Percentiles rank a stretch among this genome's conserved stretches.
Conservation (phyloP, 2,888 invertebrate species). For the Dynastes hyllus region DNA sequence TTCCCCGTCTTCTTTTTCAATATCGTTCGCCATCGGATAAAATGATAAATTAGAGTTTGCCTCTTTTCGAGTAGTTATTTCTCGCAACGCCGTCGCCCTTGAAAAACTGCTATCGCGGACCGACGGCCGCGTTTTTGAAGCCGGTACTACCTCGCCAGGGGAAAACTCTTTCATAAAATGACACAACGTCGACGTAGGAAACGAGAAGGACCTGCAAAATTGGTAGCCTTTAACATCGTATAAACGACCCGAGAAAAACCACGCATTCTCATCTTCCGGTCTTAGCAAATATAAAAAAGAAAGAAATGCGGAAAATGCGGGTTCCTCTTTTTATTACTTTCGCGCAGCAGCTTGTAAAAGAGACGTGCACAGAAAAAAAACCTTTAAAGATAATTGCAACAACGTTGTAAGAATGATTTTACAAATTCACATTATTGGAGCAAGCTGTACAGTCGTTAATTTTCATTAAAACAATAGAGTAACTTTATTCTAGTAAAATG, state of each 20-base stretch:
- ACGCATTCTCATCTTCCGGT: constrained; percentile 30
- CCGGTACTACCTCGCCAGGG: constrained; percentile 23
- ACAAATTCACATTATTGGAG: too few relatives aligned
- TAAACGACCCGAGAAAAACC: constrained; percentile 14
- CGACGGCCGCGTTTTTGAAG: constrained; percentile 35
- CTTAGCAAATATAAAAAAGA: constrained; percentile 42
- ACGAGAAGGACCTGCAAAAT: constrained; percentile 37
- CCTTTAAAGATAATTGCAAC: too few relatives aligned
- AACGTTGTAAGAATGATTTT: too few relatives aligned
- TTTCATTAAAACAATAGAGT: too few relatives aligned
- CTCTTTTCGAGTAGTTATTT: constrained; percentile 11
- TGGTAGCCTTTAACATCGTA: constrained; percentile 34
- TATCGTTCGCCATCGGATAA: constrained; percentile 31
- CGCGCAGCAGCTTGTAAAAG: constrained; percentile 2
- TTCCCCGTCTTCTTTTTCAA: constrained; percentile 24
- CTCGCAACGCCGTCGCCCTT: neutral
- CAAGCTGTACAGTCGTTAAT: too few relatives aligned
- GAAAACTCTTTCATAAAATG: constrained; percentile 46
- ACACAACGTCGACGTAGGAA: constrained; percentile 5
- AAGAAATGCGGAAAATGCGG: constrained; percentile 9
- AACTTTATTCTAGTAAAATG: too few relatives aligned
- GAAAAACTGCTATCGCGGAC: constrained; percentile 26
- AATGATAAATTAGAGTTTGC: constrained; percentile 48
- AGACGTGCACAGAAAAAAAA: too few relatives aligned
- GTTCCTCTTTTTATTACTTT: constrained; percentile 32